Evolutionary conservation across 2,888 invertebrate species (phyloP).

Genomic region (Polyommatus icarus): DNA sequence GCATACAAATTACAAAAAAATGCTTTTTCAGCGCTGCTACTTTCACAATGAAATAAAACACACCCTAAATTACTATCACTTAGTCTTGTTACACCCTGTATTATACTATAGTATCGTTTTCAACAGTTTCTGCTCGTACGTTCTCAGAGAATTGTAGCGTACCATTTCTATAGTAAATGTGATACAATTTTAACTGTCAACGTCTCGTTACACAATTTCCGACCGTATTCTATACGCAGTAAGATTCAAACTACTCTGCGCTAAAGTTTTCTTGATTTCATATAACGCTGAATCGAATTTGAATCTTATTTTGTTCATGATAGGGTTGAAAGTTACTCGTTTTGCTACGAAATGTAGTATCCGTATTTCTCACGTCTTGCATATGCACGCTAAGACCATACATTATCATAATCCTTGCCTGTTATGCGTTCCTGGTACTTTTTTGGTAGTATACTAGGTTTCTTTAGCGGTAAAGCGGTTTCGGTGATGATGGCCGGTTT

Average conservation of each 20-base stretch:
- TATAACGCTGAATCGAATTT: not conserved
- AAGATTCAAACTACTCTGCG: not conserved
- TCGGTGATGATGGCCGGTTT: not conserved
- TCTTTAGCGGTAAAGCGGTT: not conserved
- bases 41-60: not conserved
- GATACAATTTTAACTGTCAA: constrained; percentile 1
- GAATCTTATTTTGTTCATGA: not conserved
- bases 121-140: not conserved
- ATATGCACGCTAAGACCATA: constrained; percentile 9
- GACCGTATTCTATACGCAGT: not conserved
- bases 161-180: not conserved
- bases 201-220: not conserved
- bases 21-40: no score
- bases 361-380: constrained; percentile 9
- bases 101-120: not conserved
- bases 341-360: not conserved
- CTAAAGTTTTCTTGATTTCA: not conserved
- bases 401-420: constrained; percentile 1
- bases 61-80: not conserved
- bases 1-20: no score
- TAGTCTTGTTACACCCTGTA: no score
- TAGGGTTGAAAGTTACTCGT: not conserved
- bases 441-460: not conserved
- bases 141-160: not conserved
- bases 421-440: not conserved